A percentile compares a stretch with the other conserved stretches of the same genome.
These are phyloP conservation scores for Cephalopholis sonnerati DNA, from an alignment of 2,113 vertebrate genomes.

Conservation along the genomic window DNA sequence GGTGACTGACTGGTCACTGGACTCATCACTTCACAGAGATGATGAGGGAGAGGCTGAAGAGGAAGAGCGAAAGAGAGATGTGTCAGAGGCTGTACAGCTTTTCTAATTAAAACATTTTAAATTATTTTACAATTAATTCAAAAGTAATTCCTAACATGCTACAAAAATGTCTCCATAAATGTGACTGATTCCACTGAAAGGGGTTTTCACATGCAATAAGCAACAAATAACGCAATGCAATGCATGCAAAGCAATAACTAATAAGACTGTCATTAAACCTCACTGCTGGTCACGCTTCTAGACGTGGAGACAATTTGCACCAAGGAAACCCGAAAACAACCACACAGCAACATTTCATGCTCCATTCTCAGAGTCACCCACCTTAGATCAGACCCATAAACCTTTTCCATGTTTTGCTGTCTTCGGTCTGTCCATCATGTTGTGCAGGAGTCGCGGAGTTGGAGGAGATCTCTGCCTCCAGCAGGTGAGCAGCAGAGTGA, in stretches of 20 bases:
- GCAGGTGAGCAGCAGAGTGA: constrained; percentile 43
- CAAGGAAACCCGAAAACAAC: not conserved
- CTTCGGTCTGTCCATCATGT: constrained; percentile 17
- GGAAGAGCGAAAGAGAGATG: not conserved
- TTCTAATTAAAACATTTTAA: not conserved
- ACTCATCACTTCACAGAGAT: constrained; percentile 14
- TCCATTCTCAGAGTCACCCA: not conserved
- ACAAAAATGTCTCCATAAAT: not conserved
- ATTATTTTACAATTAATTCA: not conserved
- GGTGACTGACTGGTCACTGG: not conserved
- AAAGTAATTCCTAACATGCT: not conserved
- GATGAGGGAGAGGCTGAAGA: not conserved
- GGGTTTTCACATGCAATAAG: not conserved
- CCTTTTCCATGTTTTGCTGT: not conserved
- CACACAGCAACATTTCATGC: not conserved
- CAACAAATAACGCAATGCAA: not conserved
- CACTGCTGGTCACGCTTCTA: not conserved
- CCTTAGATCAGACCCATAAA: constrained; percentile 36
- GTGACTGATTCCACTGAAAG: not conserved
- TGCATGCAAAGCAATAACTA: not conserved
- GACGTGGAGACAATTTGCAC: not conserved
- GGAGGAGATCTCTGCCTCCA: constrained; percentile 21
- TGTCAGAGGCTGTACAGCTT: not conserved
- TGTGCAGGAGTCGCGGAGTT: constrained; percentile 19
- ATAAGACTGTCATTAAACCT: no score